phyloP scores from a whole-genome alignment of 2,797 vertebrate species.

The Sparidentex hasta region DNA sequence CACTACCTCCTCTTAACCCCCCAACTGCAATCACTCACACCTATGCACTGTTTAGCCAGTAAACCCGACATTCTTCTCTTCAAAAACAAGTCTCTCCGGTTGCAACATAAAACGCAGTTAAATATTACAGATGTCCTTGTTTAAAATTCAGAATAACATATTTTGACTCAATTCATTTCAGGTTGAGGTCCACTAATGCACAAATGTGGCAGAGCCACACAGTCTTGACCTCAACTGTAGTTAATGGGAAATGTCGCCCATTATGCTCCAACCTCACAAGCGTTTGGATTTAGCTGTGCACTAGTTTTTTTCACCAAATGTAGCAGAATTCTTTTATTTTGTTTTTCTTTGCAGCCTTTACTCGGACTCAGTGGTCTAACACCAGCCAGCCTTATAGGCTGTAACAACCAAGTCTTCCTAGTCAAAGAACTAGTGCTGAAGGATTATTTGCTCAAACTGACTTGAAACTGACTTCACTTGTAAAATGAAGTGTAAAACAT shows the following conservation, averaged over 20 bases:
- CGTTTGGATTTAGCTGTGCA: conserved; percentile 7
- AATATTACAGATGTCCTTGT: conserved; percentile 10
- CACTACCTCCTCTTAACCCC: conserved; percentile 10
- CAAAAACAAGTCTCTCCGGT: conserved; percentile 1
- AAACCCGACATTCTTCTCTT: conserved; percentile 13
- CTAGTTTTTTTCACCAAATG: conserved; percentile 17
- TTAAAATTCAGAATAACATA: background rate
- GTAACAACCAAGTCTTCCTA: conserved; percentile 44
- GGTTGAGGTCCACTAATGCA: background rate
- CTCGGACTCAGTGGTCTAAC: background rate
- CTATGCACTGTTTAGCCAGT: conserved; percentile 17
- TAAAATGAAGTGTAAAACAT: conserved; percentile 16
- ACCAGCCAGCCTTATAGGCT: conserved; percentile 31
- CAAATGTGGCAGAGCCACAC: background rate
- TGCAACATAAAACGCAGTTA: background rate
- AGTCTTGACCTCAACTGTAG: conserved; percentile 1
- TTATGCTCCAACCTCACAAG: conserved; percentile 6
- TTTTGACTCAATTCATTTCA: background rate
- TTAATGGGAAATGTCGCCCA: conserved; percentile 14
- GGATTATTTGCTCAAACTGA: conserved; percentile 14
- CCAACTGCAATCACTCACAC: background rate
- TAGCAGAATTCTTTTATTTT: conserved; percentile 24
- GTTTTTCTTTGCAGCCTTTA: background rate
- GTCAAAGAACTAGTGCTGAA: conserved; percentile 12
- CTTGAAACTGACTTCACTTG: conserved; percentile 22